phyloP scores from a whole-genome alignment of 2,888 invertebrate genomes.

The Callinectes sapidus region DNA sequence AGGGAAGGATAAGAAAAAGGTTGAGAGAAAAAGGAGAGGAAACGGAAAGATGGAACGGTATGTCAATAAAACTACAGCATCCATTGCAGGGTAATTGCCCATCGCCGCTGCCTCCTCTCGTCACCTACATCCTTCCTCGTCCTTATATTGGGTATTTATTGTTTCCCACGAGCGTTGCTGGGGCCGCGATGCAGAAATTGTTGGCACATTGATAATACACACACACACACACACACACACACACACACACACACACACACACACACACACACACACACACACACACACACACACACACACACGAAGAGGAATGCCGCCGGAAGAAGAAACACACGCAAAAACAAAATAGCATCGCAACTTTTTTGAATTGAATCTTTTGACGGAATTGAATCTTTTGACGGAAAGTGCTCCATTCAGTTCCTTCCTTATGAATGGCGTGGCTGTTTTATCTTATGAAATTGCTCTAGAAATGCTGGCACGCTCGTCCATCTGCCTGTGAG shows the following conservation, averaged over 20 bases:
- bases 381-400: conserved; percentile 14
- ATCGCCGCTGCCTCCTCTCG: not conserved
- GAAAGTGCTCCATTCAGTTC: not conserved
- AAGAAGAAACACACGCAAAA: not conserved
- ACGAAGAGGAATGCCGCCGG: not conserved
- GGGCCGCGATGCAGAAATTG: not conserved
- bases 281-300: not conserved
- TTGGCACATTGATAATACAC: not conserved
- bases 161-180: not conserved
- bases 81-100: not conserved
- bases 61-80: conserved; percentile 14
- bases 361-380: conserved; percentile 24
- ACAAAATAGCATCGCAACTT: conserved; percentile 22
- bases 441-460: conserved; percentile 24
- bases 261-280: conserved; percentile 6
- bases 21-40: not conserved
- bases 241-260: not conserved
- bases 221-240: not conserved
- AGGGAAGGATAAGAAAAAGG: not conserved
- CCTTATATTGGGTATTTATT: conserved; percentile 6
- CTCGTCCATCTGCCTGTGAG: not conserved
- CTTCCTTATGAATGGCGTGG: conserved; percentile 15
- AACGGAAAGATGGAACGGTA: not conserved
- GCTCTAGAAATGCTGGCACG: not conserved
- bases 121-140: not conserved